Evolutionary conservation across 1,140 invertebrate genomes (phyloP), one percentile per base, ranked within the genome.

Genomic region (Ruditapes philippinarum): DNA sequence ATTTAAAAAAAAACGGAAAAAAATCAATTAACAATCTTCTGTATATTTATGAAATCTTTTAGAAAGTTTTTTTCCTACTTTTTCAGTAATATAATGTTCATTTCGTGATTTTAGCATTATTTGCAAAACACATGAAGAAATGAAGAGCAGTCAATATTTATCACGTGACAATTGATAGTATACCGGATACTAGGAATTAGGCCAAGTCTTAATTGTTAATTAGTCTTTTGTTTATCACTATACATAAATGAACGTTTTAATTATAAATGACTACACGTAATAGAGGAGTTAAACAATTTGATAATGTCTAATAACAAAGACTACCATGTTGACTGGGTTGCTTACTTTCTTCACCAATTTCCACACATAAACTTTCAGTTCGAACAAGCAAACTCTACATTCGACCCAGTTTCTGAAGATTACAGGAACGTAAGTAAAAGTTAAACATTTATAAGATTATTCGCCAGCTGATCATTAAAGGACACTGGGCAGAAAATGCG

Each of bases 311-410:
- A 9, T 25, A 25, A 86, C 42, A 74, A 42, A 22, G 45, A 42
- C 22, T 86, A 91, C 42, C 49, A 70, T 31, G 45, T 81, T 54
- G 84, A 91, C 28, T 92, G 92, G 94, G 97, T 98, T 94, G 98
- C 98, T 92, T 97, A 97, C 95, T 97, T 98, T 95, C 97, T 99
- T 95, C 98, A 99, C 96, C 96, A 97, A 92, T 96, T 99, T 96
- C 96, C 96, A 5, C 96, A 96, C 92, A 91, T 96, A 51, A 95
- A 96, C 90, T 98, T 98, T 93, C 97, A 98, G 90, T 97, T 98
- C 92, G 97, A 98, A 95, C 97, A 97, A 89, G 98, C 98, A 95
- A 99, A 99, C 96, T 98, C 97, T 93, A 98, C 98, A 81, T 99
- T 99, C 96, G 97, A 98, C 95, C 98, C 98, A 45, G 97, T 97